These are phyloP conservation scores for Trichonephila clavata DNA, from an alignment of 1,140 invertebrate genomes.

Conservation along the genomic window DNA sequence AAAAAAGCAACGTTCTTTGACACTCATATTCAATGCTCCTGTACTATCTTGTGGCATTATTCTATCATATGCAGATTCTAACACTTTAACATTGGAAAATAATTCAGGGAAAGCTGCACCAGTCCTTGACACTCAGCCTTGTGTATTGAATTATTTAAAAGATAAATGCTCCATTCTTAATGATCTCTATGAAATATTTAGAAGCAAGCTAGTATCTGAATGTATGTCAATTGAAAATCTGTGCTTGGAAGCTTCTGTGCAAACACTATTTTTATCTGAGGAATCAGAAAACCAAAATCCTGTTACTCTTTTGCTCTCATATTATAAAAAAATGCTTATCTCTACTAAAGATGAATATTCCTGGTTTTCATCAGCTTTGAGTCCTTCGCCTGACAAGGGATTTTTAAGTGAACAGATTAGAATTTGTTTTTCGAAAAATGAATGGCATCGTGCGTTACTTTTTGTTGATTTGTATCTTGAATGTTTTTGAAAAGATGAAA, in stretches of 20 bases:
- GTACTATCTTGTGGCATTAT: slow-evolving; percentile 40
- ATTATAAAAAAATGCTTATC: slow-evolving; percentile 39
- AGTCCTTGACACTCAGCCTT: slow-evolving; percentile 38
- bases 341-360: neutral
- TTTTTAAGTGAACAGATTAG: slow-evolving; percentile 52
- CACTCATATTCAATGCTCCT: slow-evolving; percentile 23
- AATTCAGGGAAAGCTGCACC: neutral
- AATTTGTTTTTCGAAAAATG: slow-evolving; percentile 10
- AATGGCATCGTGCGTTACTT: slow-evolving; percentile 61
- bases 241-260: slow-evolving; percentile 9
- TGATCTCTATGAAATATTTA: slow-evolving; percentile 59
- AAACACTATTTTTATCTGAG: slow-evolving; percentile 22
- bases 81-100: neutral
- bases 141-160: slow-evolving; percentile 52
- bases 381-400: slow-evolving; percentile 11
- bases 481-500: slow-evolving; percentile 9
- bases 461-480: slow-evolving; percentile 65
- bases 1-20: slow-evolving; percentile 57
- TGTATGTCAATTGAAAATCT: neutral
- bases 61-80: slow-evolving; percentile 3
- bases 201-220: neutral
- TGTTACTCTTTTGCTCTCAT: slow-evolving; percentile 12
- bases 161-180: slow-evolving; percentile 59
- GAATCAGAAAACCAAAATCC: neutral
- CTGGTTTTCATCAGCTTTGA: slow-evolving; percentile 66